Evolutionary conservation across 2,113 vertebrate species (phyloP).

Genomic region (Ardeotis arabs): DNA sequence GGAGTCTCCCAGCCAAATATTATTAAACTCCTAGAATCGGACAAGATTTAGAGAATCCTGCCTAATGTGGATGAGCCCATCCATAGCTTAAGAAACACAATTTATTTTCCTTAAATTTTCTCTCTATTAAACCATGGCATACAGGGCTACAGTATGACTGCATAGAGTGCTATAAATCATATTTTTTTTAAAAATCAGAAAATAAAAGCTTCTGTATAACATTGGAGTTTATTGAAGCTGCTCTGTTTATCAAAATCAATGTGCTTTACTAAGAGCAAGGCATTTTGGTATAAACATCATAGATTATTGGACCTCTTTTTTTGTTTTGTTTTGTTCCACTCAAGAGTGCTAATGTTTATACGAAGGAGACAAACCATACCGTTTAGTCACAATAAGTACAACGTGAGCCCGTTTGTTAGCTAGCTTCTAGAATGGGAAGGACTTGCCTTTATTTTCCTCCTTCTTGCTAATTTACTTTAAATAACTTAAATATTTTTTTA

Average conservation of each 20-base stretch:
- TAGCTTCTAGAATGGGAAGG: background rate
- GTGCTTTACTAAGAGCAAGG: background rate
- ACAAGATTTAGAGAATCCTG: background rate
- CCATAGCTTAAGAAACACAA: background rate
- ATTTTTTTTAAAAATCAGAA: background rate
- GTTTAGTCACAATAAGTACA: background rate
- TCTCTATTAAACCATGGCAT: background rate
- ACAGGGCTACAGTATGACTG: background rate
- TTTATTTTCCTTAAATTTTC: background rate
- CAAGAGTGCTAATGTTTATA: background rate
- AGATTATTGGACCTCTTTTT: background rate
- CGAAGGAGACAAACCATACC: background rate
- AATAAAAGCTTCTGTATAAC: background rate
- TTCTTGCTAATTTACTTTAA: background rate
- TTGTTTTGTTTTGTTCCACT: background rate
- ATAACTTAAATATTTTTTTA: background rate
- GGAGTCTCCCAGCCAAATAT: background rate
- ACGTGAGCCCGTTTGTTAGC: background rate
- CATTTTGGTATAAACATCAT: background rate
- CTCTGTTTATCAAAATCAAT: background rate
- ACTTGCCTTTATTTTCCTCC: background rate
- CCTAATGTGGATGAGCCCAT: too few relatives aligned
- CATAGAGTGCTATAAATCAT: background rate
- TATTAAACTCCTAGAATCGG: background rate
- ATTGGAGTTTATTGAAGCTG: background rate